Conservation (phyloP, 2,888 invertebrate genomes). For the Eristalis arbustorum region DNA sequence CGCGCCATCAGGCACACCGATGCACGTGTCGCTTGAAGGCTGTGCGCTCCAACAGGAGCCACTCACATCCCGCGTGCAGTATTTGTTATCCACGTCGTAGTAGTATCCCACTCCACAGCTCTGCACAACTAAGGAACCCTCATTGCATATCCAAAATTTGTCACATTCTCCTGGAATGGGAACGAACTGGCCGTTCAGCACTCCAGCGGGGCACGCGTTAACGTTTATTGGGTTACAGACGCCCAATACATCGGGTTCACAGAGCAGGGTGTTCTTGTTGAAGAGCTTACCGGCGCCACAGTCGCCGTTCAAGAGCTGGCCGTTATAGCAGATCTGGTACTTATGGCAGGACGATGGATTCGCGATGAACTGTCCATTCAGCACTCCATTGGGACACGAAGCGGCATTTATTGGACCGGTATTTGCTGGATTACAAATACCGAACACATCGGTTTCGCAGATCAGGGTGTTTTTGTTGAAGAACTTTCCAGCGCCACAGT, state of each 20-base stretch:
- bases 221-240: not conserved
- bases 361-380: slow-evolving; percentile 47
- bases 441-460: not conserved
- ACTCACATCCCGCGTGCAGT: slow-evolving; percentile 42
- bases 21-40: slow-evolving; percentile 27
- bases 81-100: slow-evolving; percentile 69
- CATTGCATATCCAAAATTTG: slow-evolving; percentile 58
- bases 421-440: not conserved
- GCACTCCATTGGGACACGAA: slow-evolving; percentile 19
- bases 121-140: slow-evolving; percentile 56
- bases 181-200: slow-evolving; percentile 48
- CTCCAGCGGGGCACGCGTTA: not conserved
- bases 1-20: slow-evolving; percentile 43
- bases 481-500: slow-evolving; percentile 37
- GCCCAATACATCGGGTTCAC: slow-evolving; percentile 25
- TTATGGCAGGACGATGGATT: slow-evolving; percentile 37
- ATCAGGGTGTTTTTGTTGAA: slow-evolving; percentile 34
- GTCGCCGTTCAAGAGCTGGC: slow-evolving; percentile 6
- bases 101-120: slow-evolving; percentile 74
- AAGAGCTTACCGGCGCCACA: slow-evolving; percentile 55
- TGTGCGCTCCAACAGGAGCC: slow-evolving; percentile 39
- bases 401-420: not conserved
- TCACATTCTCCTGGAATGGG: slow-evolving; percentile 44
- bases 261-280: not conserved
- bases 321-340: slow-evolving; percentile 45